Base-by-base conservation (phyloP, 2,888 invertebrate genomes). In the Orthosia incerta region DNA sequence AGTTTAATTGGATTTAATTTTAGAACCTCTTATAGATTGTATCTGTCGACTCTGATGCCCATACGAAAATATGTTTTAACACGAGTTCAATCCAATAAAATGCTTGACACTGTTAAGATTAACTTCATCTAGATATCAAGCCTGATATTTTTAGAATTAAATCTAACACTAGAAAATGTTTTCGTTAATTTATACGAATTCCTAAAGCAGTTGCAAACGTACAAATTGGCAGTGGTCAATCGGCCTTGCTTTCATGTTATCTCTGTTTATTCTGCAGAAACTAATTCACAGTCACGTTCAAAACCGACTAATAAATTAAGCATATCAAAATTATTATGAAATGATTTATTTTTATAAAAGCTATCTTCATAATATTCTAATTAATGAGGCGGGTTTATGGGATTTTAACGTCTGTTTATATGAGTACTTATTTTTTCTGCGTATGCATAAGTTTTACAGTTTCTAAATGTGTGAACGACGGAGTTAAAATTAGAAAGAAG, bases 181-280 rank as follows among this genome's bases (percentile, higher is more conserved):
- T 75, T 76, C 67, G 31, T 51, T 74, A 85, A 84, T 65, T 62
- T 83, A 83, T 81, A 78, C 68, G 66, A 75, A 81, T 85, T 79
- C 79, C 73, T 75, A 69, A 76, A 79, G 71, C 79, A 76, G 78
- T 85, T 87, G 80, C 87, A 86, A 86, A 87, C 62, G 64, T 68
- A 79, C 74, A 78, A 85, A 86, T 86, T 80, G 74, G 78, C 73
- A 79, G 80, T 75, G 82, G 83, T 83, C 78, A 83, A 74, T 39
- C 74, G 87, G 79, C 88, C 88, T 88, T 87, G 89, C 86, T 85
- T 88, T 88, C 86, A 79, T 80, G 82, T 73, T 77, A 82, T 83
- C 71, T 79, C 56, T 76, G 76, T 78, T 75, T 79, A 79, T 79
- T 72, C 74, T 82, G 64, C 57, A 76, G 68, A 62, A 74, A 77